A percentile compares a stretch with the other conserved stretches of the same genome.
Conservation (phyloP, 23 tunicate species). For the Ciona savignyi region DNA sequence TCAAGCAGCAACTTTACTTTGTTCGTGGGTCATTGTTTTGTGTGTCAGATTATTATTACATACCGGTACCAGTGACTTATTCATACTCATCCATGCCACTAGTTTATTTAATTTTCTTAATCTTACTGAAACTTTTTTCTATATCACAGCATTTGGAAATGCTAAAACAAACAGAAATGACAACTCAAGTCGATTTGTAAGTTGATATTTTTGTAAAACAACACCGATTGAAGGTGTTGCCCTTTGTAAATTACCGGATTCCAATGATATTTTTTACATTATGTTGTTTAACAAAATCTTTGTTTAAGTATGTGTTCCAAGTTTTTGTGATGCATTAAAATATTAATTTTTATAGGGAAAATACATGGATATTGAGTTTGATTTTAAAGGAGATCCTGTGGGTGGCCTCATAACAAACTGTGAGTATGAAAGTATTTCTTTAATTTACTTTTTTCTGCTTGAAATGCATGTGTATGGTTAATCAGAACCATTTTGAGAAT, state of each 20-base stretch:
- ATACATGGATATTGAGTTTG: conserved; percentile 98
- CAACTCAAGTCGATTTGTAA: conserved; percentile 93
- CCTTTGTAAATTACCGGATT: too few species aligned
- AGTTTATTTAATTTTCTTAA: too few species aligned
- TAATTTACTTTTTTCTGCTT: not conserved
- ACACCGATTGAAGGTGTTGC: too few species aligned
- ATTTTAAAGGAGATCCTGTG: conserved; percentile 93
- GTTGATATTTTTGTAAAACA: not conserved
- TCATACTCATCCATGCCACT: too few species aligned
- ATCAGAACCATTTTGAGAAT: too few species aligned
- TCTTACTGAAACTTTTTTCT: not conserved
- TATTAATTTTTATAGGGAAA: conserved; percentile 50
- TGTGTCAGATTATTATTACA: too few species aligned
- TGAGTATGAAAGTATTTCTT: conserved; percentile 18
- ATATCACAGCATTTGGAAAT: conserved; percentile 87
- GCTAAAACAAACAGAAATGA: conserved; percentile 93
- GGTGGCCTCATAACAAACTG: conserved; percentile 92
- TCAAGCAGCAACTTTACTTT: too few species aligned
- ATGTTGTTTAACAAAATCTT: not conserved
- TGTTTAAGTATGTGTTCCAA: not conserved
- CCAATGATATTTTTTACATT: not conserved
- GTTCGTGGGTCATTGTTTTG: too few species aligned
- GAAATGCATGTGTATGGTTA: too few species aligned
- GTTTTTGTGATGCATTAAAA: not conserved
- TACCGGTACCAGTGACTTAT: too few species aligned